phyloP scores from a whole-genome alignment of 2,113 vertebrate genomes.

The Leptosomus discolor region DNA sequence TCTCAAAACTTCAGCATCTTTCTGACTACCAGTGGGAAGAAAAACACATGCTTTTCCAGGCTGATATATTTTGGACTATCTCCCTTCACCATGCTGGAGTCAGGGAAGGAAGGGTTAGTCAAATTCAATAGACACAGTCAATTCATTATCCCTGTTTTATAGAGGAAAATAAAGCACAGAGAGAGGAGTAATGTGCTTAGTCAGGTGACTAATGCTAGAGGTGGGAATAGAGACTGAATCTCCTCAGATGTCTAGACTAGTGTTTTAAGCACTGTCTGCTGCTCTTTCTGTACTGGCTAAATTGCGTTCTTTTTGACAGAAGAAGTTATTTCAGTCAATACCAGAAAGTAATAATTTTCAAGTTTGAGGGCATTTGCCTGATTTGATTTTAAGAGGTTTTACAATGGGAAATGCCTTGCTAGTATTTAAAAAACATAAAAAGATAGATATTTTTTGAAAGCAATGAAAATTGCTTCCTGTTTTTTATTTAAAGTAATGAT shows the following conservation, averaged over 20 bases:
- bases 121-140: background rate
- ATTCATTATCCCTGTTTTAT: background rate
- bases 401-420: background rate
- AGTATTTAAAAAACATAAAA: background rate
- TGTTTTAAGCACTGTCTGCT: background rate
- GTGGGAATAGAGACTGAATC: background rate
- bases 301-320: slow-evolving; percentile 2
- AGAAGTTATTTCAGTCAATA: slow-evolving; percentile 38
- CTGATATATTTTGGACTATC: background rate
- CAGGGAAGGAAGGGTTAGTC: background rate
- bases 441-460: background rate
- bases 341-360: background rate
- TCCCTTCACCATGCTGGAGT: background rate
- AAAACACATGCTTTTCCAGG: background rate
- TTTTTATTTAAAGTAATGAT: background rate
- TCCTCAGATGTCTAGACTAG: background rate
- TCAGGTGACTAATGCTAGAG: background rate
- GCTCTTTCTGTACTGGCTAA: background rate
- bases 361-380: background rate
- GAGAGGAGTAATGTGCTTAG: background rate
- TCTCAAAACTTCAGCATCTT: background rate
- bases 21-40: background rate
- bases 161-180: background rate
- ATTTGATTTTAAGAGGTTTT: background rate
- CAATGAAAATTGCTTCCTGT: background rate